Evolutionary conservation across 2,888 invertebrate species (phyloP), one percentile per base, ranked within the genome.

Genomic region (Drosophila neoperkinsi): DNA sequence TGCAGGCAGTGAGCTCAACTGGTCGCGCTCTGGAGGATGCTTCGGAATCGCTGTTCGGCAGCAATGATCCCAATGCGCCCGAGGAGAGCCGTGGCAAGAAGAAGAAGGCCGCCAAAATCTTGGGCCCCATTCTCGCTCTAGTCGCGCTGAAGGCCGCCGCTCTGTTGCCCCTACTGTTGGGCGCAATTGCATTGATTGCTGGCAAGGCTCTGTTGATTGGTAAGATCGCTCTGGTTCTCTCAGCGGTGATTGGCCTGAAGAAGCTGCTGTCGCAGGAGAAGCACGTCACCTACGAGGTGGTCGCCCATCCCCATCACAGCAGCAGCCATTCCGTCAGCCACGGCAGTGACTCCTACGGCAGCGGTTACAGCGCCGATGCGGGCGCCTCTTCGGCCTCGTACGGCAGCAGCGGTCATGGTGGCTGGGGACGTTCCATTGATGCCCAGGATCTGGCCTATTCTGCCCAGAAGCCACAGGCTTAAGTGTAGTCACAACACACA

Each of bases 231-330:
- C 94, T 97, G 77, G 96, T 97, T 53, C 94, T 97, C 56, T 97
- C 97, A 0, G 96, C 96, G 60, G 96, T 97, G 70, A 97, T 97
- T 88, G 97, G 97, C 4, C 93, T 97, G 92, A 97, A 97, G 94
- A 97, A 97, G 92, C 94, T 97, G 59, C 93, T 97, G 79, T 96
- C 96, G 3, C 96, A 96, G 91, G 96, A 96, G 93, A 97, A 97
- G 91, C 97, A 97, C 91, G 97, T 97, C 77, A 97, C 97, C 6
- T 97, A 97, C 91, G 97, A 97, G 92, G 97, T 97, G 41, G 97
- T 97, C 0, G 95, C 97, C 0, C 97, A 97, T 92, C 97, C 97
- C 62, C 97, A 97, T 89, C 97, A 97, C 92, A 94, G 95, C 72
- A 94, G 95, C 79, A 95, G 95, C 90, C 95, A 96, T 91, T 95